phyloP scores from a whole-genome alignment of 2,113 vertebrate genomes.

The human region DNA sequence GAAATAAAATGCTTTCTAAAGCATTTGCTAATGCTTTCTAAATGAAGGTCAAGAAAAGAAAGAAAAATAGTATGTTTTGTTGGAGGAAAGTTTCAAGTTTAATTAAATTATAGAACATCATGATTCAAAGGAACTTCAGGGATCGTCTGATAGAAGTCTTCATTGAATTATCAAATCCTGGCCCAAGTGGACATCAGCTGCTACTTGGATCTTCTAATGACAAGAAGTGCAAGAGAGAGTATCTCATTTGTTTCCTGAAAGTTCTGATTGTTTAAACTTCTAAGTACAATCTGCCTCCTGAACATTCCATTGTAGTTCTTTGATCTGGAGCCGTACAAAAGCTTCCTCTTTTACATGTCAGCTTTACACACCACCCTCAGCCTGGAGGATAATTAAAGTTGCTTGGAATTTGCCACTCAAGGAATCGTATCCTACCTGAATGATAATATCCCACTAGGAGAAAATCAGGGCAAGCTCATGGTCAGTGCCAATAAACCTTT shows the following conservation, averaged over 20 bases:
- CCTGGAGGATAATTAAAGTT: not conserved
- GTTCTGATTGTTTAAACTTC: constrained; percentile 38
- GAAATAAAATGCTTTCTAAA: constrained; percentile 57
- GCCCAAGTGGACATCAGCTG: constrained; percentile 28
- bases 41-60: not conserved
- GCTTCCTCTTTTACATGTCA: not conserved
- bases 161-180: constrained; percentile 46
- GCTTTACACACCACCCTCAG: not conserved
- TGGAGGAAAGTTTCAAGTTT: constrained; percentile 59
- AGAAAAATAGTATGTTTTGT: constrained; percentile 36
- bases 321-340: not conserved
- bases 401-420: not conserved
- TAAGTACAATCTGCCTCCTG: not conserved
- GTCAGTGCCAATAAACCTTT: not conserved
- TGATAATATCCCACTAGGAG: not conserved
- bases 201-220: not conserved
- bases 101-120: constrained; percentile 65
- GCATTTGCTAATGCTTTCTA: constrained; percentile 45
- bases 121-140: constrained; percentile 59
- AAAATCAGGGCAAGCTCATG: not conserved
- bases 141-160: constrained; percentile 49
- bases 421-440: not conserved
- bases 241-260: constrained; percentile 49
- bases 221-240: constrained; percentile 10
- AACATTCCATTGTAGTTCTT: constrained; percentile 28